Evolutionary conservation across 2,888 invertebrate species (phyloP).

Genomic region (Salpingus planirostris): DNA sequence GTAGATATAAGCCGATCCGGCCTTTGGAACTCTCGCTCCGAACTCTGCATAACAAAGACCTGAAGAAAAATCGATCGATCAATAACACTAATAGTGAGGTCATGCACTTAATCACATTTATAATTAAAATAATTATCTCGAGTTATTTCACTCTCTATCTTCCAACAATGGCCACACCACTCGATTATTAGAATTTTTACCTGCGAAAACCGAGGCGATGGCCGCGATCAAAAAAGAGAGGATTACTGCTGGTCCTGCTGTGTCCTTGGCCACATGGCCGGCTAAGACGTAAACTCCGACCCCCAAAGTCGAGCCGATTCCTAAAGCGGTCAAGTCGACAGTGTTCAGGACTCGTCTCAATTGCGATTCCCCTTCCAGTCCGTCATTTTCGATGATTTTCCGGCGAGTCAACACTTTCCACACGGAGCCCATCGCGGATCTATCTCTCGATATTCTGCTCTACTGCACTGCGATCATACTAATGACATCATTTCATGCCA

Average conservation of each 20-base stretch:
- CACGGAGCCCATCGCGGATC: constrained; percentile 25
- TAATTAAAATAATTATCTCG: too few species aligned
- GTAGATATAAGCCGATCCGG: constrained; percentile 88
- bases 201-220: constrained; percentile 79
- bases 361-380: constrained; percentile 38
- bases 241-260: constrained; percentile 78
- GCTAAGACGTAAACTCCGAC: constrained; percentile 87
- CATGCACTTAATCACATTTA: too few species aligned
- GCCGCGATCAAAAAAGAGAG: constrained; percentile 82
- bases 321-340: constrained; percentile 75
- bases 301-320: constrained; percentile 75
- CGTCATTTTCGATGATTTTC: constrained; percentile 32
- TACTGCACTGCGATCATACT: too few species aligned
- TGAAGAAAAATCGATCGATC: constrained; percentile 42
- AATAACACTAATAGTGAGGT: too few species aligned
- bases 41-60: constrained; percentile 88
- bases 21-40: constrained; percentile 77
- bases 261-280: constrained; percentile 69
- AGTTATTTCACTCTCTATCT: not conserved
- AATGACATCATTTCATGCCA: too few species aligned
- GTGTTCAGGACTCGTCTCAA: constrained; percentile 67
- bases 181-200: constrained; percentile 44
- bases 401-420: constrained; percentile 35
- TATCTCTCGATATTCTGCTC: too few species aligned
- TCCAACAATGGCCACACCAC: too few species aligned